These are phyloP conservation scores for Oscheius sp. DNA, from an alignment of 2,888 invertebrate genomes.

Conservation along the genomic window DNA sequence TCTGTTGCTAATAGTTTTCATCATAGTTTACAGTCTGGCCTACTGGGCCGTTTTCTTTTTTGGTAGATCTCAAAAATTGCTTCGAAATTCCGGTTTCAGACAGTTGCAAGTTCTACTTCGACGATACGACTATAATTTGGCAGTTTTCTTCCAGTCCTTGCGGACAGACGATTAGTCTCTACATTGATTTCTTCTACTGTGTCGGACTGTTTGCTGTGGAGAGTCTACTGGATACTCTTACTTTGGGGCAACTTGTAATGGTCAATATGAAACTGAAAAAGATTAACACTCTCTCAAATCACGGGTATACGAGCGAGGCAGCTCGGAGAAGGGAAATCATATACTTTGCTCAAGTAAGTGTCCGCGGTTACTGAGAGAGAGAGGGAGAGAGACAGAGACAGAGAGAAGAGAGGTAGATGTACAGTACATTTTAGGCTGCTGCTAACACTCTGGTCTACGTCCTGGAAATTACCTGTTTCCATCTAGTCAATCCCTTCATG, in stretches of 20 bases:
- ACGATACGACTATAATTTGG: constrained; percentile 15
- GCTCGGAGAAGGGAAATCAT: neutral
- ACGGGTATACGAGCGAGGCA: neutral
- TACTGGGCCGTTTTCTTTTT: constrained; percentile 15
- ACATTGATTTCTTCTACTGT: constrained; percentile 15
- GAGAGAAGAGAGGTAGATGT: too few relatives aligned
- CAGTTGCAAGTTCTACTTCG: constrained; percentile 13
- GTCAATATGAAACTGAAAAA: neutral
- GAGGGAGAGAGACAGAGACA: constrained; percentile 4
- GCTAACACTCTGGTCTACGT: constrained; percentile 10
- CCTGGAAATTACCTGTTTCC: constrained; percentile 15
- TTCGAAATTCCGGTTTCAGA: neutral
- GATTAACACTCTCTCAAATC: neutral
- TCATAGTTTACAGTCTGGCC: neutral
- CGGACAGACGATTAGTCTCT: constrained; percentile 7
- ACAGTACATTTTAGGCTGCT: neutral
- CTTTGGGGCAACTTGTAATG: neutral
- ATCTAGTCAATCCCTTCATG: constrained; percentile 8
- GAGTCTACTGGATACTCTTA: neutral
- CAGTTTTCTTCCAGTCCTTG: constrained; percentile 13
- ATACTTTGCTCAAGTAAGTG: constrained; percentile 1
- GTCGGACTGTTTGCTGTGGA: neutral
- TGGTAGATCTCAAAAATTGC: neutral
- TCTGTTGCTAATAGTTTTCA: neutral
- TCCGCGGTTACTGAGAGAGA: neutral